Evolutionary conservation across 2,797 vertebrate species (phyloP), one percentile per base, ranked within the genome.

Genomic region (Oreochromis mossambicus): DNA sequence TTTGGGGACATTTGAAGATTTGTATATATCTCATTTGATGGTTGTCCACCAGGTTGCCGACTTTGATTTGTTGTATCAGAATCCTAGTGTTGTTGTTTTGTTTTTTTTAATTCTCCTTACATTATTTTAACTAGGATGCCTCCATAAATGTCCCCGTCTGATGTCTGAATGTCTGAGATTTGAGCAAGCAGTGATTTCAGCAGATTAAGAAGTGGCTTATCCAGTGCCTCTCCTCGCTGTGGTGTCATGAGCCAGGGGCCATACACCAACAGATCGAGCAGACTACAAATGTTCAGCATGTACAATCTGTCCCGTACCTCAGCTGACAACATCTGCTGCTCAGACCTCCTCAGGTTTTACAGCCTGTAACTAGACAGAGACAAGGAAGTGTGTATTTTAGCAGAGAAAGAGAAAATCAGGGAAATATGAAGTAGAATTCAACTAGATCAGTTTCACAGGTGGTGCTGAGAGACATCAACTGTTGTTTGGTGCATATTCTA

Each of bases 161-260:
- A 56, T 77, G 70, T 77, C 58, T 26, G 41, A 85, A 56, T 77
- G 70, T 77, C 58, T 26, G 41, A 85, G 82, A 83, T 88, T 38
- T 78, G 21, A 83, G 8, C 11, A 12, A 83, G 6, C 15, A 12
- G 51, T 66, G 79, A 82, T 79, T 90, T 77, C 56, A 48, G 75
- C 82, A 88, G 85, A 89, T 88, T 83, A 86, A 86, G 83, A 81
- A 56, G 29, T 56, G 75, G 56, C 24, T 88, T 54, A 87, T 70
- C 81, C 80, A 15, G 36, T 24, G 41, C 34, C 36, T 41, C 13
- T 68, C 41, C 52, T 56, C 78, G 79, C 88, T 85, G 76, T 82
- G 41, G 77, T 2, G n/a, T 82, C 2, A 24, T 61, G 19, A 83
- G 68, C 41, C 29, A 2, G 34, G 52, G 61, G 29, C n/a, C 50